Conservation (phyloP, 2,888 invertebrate genomes). For the Heliothis peltigera region DNA sequence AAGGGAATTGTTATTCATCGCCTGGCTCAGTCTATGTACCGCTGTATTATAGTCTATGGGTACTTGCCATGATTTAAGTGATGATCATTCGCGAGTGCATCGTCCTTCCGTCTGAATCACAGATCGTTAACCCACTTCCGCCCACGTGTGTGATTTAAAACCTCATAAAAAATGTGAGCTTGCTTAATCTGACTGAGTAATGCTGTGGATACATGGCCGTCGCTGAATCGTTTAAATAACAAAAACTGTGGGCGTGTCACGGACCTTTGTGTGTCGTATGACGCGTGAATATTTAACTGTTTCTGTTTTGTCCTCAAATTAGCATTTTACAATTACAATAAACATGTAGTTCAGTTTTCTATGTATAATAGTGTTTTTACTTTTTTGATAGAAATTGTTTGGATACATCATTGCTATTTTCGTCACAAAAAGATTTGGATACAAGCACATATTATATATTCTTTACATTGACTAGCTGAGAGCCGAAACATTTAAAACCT, state of each 20-base stretch:
- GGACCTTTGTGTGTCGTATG: slow-evolving; percentile 60
- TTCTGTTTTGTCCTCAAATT: slow-evolving; percentile 43
- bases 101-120: slow-evolving; percentile 75
- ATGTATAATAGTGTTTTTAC: slow-evolving; percentile 9
- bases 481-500: slow-evolving; percentile 34
- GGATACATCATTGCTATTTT: slow-evolving; percentile 1
- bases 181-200: slow-evolving; percentile 50
- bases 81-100: slow-evolving; percentile 63
- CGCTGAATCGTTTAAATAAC: slow-evolving; percentile 66
- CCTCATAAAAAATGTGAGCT: slow-evolving; percentile 56
- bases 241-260: slow-evolving; percentile 67
- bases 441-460: background rate
- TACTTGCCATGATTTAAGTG: slow-evolving; percentile 42
- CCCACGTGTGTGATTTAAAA: slow-evolving; percentile 72
- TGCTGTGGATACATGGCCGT: slow-evolving; percentile 58
- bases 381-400: slow-evolving; percentile 19
- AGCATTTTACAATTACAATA: slow-evolving; percentile 51
- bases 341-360: slow-evolving; percentile 31
- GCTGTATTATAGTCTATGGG: slow-evolving; percentile 36
- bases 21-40: slow-evolving; percentile 22
- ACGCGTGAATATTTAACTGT: slow-evolving; percentile 49
- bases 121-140: slow-evolving; percentile 80
- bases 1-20: slow-evolving; percentile 34
- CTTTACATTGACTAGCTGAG: background rate
- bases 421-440: background rate